Conservation (phyloP, 2,113 vertebrate species). For the Anguilla rostrata region DNA sequence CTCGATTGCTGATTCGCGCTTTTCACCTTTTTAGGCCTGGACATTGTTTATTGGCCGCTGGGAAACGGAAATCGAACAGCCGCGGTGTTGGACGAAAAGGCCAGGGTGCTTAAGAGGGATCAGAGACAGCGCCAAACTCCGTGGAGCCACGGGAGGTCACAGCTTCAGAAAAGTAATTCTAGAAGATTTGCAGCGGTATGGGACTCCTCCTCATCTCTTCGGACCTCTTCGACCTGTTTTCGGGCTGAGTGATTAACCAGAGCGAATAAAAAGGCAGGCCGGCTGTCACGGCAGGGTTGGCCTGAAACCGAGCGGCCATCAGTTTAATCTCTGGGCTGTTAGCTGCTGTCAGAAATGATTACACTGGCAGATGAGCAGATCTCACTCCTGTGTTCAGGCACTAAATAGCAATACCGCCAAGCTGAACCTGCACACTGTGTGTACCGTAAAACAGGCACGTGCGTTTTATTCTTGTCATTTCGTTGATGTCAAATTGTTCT, state of each 20-base stretch:
- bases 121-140: background rate
- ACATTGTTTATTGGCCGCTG: background rate
- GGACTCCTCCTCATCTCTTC: background rate
- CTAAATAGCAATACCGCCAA: background rate
- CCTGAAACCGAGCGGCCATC: slow-evolving; percentile 16
- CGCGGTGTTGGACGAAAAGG: background rate
- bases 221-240: slow-evolving; percentile 7
- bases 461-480: too few relatives aligned
- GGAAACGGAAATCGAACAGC: background rate
- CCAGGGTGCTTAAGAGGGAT: background rate
- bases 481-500: too few relatives aligned
- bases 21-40: background rate
- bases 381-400: background rate
- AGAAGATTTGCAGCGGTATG: background rate
- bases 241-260: background rate
- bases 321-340: slow-evolving; percentile 16
- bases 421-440: background rate
- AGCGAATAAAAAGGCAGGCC: slow-evolving; percentile 11
- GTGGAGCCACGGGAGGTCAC: background rate
- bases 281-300: slow-evolving; percentile 11
- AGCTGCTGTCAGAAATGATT: background rate
- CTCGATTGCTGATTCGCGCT: background rate
- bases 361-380: background rate
- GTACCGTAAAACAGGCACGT: too few relatives aligned
- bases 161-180: background rate